These are phyloP conservation scores for Strongylocentrotus purpuratus DNA, from an alignment of 35 echinoderm and acorn worm genomes.

Conservation along the genomic window DNA sequence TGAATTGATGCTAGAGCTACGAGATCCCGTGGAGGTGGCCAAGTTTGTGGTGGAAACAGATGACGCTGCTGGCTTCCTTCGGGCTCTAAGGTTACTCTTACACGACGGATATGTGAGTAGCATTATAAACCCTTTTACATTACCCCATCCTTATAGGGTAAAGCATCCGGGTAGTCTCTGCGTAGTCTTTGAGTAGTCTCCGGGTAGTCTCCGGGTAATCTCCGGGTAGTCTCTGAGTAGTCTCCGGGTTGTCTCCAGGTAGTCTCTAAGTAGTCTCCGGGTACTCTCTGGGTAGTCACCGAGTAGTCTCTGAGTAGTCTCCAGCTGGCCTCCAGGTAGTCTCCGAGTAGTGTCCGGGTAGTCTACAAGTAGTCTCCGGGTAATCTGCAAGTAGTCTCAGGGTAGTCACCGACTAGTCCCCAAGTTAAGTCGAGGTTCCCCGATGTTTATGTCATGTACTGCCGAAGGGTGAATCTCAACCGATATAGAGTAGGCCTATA, in stretches of 20 bases:
- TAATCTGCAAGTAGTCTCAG: background rate
- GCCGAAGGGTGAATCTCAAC: too few species aligned
- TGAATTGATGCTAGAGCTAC: constrained; percentile 27
- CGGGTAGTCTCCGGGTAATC: background rate
- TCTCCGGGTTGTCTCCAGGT: background rate
- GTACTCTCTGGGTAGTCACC: background rate
- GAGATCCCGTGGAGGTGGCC: constrained; percentile 18
- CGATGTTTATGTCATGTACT: background rate
- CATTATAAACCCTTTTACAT: background rate
- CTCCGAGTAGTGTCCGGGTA: background rate
- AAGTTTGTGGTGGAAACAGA: constrained; percentile 43
- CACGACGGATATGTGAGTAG: constrained; percentile 41
- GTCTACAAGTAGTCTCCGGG: background rate
- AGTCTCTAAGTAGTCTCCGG: background rate
- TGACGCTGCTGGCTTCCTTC: constrained; percentile 31
- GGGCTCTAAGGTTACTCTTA: constrained; percentile 25
- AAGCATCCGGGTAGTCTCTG: background rate
- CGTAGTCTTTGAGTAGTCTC: background rate
- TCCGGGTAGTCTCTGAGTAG: too few species aligned
- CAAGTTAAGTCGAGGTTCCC: background rate
- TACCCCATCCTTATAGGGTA: too few species aligned
- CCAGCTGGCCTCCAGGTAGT: background rate
- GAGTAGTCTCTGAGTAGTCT: background rate
- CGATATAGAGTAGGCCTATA: too few species aligned
- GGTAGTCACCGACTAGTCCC: background rate